These are phyloP conservation scores for Corythornis cristatus DNA, from an alignment of 2,113 vertebrate species.

Conservation along the genomic window DNA sequence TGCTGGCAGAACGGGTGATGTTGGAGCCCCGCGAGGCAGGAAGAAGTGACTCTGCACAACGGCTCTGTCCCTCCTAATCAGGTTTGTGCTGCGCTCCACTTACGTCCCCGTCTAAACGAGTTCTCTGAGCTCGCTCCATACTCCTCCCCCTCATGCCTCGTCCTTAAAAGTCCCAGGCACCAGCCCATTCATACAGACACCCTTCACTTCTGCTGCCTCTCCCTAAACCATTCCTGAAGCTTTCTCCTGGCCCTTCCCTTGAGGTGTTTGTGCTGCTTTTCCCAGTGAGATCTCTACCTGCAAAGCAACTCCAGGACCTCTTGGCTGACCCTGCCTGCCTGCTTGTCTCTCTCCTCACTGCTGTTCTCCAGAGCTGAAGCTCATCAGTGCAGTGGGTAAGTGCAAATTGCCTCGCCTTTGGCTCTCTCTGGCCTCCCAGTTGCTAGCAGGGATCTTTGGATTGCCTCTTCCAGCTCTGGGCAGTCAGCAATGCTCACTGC, in stretches of 20 bases:
- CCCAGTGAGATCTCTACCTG: not conserved
- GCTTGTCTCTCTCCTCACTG: not conserved
- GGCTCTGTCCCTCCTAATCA: not conserved
- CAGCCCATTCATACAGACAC: not conserved
- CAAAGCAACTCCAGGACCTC: not conserved
- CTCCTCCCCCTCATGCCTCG: not conserved
- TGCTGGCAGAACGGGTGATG: not conserved
- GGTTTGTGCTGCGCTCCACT: not conserved
- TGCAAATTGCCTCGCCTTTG: not conserved
- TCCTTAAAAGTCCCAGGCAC: not conserved
- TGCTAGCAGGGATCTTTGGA: not conserved
- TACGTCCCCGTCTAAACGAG: not conserved
- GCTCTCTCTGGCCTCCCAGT: not conserved
- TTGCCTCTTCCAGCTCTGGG: not conserved
- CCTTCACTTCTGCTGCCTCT: not conserved
- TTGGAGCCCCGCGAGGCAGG: not conserved
- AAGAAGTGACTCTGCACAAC: not conserved
- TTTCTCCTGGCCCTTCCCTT: not conserved
- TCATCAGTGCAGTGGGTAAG: not conserved
- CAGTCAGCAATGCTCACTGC: not conserved
- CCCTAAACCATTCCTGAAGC: not conserved
- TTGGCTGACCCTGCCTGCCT: not conserved
- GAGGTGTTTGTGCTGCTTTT: not conserved
- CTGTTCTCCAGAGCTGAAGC: not conserved
- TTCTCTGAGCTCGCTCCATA: not conserved